Evolutionary conservation across 1,140 invertebrate genomes (phyloP).

Genomic region (Bombus cullumanus): DNA sequence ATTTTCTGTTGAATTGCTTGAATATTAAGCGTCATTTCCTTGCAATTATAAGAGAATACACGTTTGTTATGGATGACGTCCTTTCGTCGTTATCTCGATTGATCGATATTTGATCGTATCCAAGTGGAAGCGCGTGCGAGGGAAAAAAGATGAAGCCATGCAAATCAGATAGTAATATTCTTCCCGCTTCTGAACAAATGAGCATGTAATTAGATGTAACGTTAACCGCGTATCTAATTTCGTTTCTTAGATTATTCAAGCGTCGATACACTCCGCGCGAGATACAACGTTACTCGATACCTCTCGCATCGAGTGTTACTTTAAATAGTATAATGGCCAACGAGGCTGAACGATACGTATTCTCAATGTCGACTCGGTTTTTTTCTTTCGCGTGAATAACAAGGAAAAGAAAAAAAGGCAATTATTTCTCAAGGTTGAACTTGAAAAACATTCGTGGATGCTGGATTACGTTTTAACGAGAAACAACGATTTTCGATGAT

Average conservation of each 20-base stretch:
- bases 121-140: not conserved
- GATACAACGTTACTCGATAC: not conserved
- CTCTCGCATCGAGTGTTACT: not conserved
- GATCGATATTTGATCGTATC: not conserved
- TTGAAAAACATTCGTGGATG: not conserved
- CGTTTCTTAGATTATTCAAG: not conserved
- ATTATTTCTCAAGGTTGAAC: not conserved
- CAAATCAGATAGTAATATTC: not conserved
- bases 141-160: not conserved
- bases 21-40: not conserved
- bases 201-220: not conserved
- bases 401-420: not conserved
- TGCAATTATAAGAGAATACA: not conserved
- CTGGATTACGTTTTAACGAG: not conserved
- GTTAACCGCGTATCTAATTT: not conserved
- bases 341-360: not conserved
- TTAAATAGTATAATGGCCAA: not conserved
- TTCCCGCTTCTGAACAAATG: not conserved
- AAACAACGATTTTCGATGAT: not conserved
- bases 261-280: not conserved
- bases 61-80: not conserved
- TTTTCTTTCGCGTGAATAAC: not conserved
- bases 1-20: not conserved
- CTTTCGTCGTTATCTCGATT: not conserved
- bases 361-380: not conserved